Conservation (phyloP, 2,888 invertebrate genomes). For the Kryphioiulus occultus region DNA sequence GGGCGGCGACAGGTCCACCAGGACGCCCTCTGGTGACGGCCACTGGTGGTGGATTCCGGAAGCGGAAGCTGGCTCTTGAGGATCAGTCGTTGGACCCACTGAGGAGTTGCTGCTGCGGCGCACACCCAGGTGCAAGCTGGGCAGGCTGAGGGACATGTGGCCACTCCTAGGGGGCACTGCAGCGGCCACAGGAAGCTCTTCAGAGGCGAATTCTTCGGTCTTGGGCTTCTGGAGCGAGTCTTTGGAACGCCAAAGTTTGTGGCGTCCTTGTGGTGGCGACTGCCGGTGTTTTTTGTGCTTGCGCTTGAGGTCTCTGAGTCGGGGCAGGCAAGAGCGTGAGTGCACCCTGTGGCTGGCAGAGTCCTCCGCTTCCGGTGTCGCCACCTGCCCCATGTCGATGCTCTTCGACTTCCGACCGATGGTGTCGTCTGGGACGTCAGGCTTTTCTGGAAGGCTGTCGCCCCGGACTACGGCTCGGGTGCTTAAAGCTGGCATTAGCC, state of each 20-base stretch:
- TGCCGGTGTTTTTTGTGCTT: slow-evolving; percentile 47
- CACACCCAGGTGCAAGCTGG: slow-evolving; percentile 43
- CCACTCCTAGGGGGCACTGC: not conserved
- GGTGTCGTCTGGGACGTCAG: slow-evolving; percentile 21
- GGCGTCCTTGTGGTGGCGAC: not conserved
- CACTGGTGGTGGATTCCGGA: not conserved
- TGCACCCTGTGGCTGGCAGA: not conserved
- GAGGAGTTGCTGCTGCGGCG: not conserved
- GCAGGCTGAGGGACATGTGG: slow-evolving; percentile 43
- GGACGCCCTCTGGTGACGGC: not conserved
- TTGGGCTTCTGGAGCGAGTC: slow-evolving; percentile 42
- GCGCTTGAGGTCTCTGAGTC: slow-evolving; percentile 50
- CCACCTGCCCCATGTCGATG: slow-evolving; percentile 49
- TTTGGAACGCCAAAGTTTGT: slow-evolving; percentile 47
- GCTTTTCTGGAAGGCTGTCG: slow-evolving; percentile 43
- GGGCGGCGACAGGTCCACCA: slow-evolving; percentile 2
- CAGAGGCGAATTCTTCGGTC: not conserved
- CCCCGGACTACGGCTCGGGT: slow-evolving; percentile 37
- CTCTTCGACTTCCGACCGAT: slow-evolving; percentile 45
- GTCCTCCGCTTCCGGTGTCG: slow-evolving; percentile 28
- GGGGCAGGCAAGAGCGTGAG: slow-evolving; percentile 38
- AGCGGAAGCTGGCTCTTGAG: not conserved
- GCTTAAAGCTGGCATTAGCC: not conserved
- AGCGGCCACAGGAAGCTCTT: not conserved
- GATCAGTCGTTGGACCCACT: not conserved